These are phyloP conservation scores for Gymnosoma rotundatum DNA, from an alignment of 2,888 invertebrate genomes.

Conservation along the genomic window DNA sequence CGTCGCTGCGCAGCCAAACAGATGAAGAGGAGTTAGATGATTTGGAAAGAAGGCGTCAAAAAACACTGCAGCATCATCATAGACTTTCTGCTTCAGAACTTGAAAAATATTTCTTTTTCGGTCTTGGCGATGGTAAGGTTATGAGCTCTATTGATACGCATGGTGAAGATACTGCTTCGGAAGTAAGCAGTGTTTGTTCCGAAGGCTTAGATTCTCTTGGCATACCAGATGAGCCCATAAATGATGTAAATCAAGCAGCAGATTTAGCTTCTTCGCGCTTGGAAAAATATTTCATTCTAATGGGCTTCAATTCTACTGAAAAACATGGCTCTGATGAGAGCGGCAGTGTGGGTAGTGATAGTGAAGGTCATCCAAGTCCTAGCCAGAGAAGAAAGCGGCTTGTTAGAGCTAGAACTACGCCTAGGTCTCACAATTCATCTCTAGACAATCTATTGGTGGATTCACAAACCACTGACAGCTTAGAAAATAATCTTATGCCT, in stretches of 20 bases:
- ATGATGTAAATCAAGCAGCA: conserved; percentile 85
- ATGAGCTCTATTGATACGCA: conserved; percentile 82
- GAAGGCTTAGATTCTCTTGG: conserved; percentile 89
- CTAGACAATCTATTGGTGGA: conserved; percentile 88
- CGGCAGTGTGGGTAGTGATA: conserved; percentile 94
- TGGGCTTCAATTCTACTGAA: conserved; percentile 89
- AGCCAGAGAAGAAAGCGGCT: conserved; percentile 91
- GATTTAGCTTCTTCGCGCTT: conserved; percentile 92
- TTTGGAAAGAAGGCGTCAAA: conserved; percentile 81
- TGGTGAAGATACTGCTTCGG: conserved; percentile 87
- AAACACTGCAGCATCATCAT: conserved; percentile 82
- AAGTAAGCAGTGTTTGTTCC: conserved; percentile 93
- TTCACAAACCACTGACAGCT: conserved; percentile 71
- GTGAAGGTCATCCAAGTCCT: conserved; percentile 93
- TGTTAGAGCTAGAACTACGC: conserved; percentile 91
- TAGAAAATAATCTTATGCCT: conserved; percentile 76
- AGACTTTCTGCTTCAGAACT: conserved; percentile 91
- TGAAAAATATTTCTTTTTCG: conserved; percentile 95
- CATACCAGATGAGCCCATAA: conserved; percentile 83
- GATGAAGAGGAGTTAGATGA: conserved; percentile 74
- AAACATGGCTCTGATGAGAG: conserved; percentile 89
- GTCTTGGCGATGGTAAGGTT: conserved; percentile 87
- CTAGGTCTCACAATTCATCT: conserved; percentile 91
- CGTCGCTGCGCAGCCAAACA: conserved; percentile 82
- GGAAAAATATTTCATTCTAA: conserved; percentile 94